Percentiles rank a stretch among this genome's conserved stretches.
phyloP scores from a whole-genome alignment of 2,113 vertebrate genomes.

The Ranitomeya variabilis region DNA sequence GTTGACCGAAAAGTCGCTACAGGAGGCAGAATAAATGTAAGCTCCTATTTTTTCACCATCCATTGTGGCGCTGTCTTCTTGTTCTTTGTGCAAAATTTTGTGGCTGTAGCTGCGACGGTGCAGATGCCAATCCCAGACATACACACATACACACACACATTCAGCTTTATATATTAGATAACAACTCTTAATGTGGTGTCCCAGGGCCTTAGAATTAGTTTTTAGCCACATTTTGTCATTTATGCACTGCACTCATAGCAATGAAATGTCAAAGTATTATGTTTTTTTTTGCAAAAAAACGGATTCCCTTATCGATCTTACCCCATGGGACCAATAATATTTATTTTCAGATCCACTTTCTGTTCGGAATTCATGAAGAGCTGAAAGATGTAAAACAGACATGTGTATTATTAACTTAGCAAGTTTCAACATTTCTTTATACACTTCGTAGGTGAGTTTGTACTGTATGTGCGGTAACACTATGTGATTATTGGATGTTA shows the following conservation, averaged over 20 bases:
- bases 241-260: neutral
- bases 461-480: too few species aligned
- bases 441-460: neutral
- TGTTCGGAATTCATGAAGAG: constrained; percentile 71
- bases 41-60: too few species aligned
- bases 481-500: too few species aligned
- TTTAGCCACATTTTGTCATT: neutral
- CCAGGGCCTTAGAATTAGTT: neutral
- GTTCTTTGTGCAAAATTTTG: too few species aligned
- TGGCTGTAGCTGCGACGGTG: too few species aligned
- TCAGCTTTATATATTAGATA: too few species aligned
- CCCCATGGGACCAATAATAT: constrained; percentile 79
- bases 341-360: constrained; percentile 80
- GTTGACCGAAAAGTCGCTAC: too few species aligned
- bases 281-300: neutral
- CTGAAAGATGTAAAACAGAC: constrained; percentile 56
- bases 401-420: neutral
- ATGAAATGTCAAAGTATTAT: neutral
- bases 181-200: neutral
- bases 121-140: too few species aligned
- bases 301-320: constrained; percentile 62
- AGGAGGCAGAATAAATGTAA: too few species aligned
- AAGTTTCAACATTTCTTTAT: neutral
- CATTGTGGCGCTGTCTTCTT: too few species aligned
- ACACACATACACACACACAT: too few species aligned